Base-by-base conservation (phyloP, 2,797 vertebrate species). In the Schizopygopsis malacanthus region DNA sequence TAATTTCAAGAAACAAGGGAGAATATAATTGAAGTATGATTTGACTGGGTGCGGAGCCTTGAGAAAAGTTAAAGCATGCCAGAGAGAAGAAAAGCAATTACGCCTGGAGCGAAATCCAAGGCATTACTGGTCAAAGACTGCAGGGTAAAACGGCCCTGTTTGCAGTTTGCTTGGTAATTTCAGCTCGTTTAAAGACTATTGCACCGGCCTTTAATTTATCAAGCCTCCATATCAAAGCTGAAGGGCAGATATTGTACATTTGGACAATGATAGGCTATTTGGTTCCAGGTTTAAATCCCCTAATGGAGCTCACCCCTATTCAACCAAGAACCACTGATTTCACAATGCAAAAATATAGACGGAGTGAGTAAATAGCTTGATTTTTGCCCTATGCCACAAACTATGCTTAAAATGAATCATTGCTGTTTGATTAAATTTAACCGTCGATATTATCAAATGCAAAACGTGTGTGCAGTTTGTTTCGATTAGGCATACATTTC, bases 1-100 rank as follows among this genome's bases (percentile, higher is more conserved):
- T 89, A 90, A 91, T 89, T 89, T 87, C 87, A 85, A 90, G 86
- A 90, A 91, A 92, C 82, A 90, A 89, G 83, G 83, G 69, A 83
- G 84, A 89, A 89, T 90, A 91, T 89, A 88, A 92, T 91, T 92
- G 90, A 85, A 89, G 88, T 76, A 90, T 89, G 85, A 91, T 92
- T 91, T 90, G 79, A 90, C 54, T 28, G 28, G 88, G 90, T 89
- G 84, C 87, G 39, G 90, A 87, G 86, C 88, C 89, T 79, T 77
- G 91, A 89, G 85, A 90, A 89, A 90, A 82, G 85, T 84, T 70
- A 75, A 73, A 33, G 2, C 0, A 52, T 69, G 91, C 91, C 92
- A 91, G 82, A 88, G 82, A 89, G 87, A 85, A 77, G 85, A 73
- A 87, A 88, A 86, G 77, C 87, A 85, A 91, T 79, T 90, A 80